These are phyloP conservation scores for Laothoe populi DNA, from an alignment of 2,888 invertebrate species.

Conservation along the genomic window DNA sequence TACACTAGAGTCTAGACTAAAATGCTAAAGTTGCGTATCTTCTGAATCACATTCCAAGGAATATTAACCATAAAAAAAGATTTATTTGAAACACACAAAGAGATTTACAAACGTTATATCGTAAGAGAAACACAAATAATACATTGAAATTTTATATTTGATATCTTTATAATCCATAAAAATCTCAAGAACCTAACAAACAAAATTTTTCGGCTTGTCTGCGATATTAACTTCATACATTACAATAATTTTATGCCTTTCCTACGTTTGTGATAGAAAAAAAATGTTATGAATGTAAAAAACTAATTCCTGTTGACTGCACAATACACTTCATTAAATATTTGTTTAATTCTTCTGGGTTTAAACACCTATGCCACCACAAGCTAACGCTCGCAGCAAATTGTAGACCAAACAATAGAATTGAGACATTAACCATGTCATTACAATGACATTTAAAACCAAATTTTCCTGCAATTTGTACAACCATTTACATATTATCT, in stretches of 20 bases:
- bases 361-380: not conserved
- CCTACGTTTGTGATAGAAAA: not conserved
- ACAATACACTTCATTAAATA: not conserved
- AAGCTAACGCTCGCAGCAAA: not conserved
- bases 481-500: not conserved
- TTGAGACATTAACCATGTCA: not conserved
- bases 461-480: not conserved
- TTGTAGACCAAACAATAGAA: not conserved
- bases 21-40: not conserved
- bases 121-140: not conserved
- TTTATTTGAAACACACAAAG: not conserved
- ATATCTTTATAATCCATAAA: too few species aligned
- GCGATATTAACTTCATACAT: too few species aligned
- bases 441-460: conserved; percentile 14
- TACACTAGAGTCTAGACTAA: conserved; percentile 15
- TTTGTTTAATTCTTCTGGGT: not conserved
- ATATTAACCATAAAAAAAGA: conserved; percentile 14
- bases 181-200: too few species aligned
- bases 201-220: too few species aligned
- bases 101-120: conserved; percentile 11
- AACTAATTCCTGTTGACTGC: not conserved
- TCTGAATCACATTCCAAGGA: conserved; percentile 9
- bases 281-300: not conserved
- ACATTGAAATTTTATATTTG: too few species aligned
- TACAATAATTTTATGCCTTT: too few species aligned